These are phyloP conservation scores for Chondrosia reniformis DNA, from an alignment of 37 sponge, comb jelly and placozoan genomes.

Conservation along the genomic window DNA sequence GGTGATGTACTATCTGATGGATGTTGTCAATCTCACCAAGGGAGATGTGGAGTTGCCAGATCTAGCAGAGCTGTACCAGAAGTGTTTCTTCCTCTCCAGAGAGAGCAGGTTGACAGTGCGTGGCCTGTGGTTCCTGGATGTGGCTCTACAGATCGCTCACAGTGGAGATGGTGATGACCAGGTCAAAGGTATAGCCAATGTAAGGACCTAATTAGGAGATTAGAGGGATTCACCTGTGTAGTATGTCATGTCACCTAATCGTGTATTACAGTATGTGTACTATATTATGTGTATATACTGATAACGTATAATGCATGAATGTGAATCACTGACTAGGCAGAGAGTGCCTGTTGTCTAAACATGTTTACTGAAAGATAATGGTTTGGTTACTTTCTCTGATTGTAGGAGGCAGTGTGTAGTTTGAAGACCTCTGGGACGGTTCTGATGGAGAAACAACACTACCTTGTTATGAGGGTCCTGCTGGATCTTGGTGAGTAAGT, in stretches of 20 bases:
- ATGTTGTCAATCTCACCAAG: not conserved
- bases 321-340: too few species aligned
- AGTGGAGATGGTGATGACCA: not conserved
- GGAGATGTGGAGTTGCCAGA: not conserved
- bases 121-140: not conserved
- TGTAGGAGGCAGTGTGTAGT: not conserved
- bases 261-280: too few species aligned
- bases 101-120: not conserved
- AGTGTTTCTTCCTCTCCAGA: not conserved
- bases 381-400: too few species aligned
- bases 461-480: not conserved
- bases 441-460: constrained; percentile 9
- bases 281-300: too few species aligned
- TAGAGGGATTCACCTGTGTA: too few species aligned
- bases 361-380: too few species aligned
- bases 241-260: too few species aligned
- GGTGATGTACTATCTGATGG: constrained; percentile 20
- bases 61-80: constrained; percentile 3
- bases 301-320: too few species aligned
- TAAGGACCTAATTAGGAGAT: too few species aligned
- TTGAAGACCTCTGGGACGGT: not conserved
- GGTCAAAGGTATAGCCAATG: not conserved
- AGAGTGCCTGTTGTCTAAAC: too few species aligned
- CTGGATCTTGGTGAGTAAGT: not conserved
- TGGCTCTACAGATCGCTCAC: not conserved